These are phyloP conservation scores for Enteromius mattozi DNA, from an alignment of 2,797 vertebrate species.

Conservation along the genomic window DNA sequence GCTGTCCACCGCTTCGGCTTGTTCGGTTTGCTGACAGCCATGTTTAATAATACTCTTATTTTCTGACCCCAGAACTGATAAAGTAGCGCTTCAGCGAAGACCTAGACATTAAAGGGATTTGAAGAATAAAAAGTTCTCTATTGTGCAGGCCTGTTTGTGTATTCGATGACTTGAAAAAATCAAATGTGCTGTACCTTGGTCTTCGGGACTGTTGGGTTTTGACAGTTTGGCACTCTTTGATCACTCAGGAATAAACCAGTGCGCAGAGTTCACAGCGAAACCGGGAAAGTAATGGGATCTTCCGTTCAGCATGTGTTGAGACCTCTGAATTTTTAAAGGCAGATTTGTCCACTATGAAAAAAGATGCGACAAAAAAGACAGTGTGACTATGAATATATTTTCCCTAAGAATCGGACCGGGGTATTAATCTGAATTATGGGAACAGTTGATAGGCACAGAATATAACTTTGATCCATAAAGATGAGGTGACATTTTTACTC, in stretches of 20 bases:
- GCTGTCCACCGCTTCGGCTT: conserved; percentile 51
- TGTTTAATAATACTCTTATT: conserved; percentile 58
- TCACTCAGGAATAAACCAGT: conserved; percentile 19
- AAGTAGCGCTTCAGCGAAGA: conserved; percentile 25
- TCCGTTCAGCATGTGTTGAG: conserved; percentile 20
- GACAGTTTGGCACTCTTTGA: conserved; percentile 43
- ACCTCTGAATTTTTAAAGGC: conserved; percentile 46
- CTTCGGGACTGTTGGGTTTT: conserved; percentile 14
- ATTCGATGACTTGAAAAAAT: conserved; percentile 21
- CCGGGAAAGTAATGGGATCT: neutral
- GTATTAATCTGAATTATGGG: conserved; percentile 65
- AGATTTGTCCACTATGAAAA: conserved; percentile 44
- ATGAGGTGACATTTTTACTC: conserved; percentile 63
- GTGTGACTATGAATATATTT: conserved; percentile 64
- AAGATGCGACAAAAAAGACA: conserved; percentile 24
- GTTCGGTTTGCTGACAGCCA: conserved; percentile 52
- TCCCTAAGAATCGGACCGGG: conserved; percentile 51
- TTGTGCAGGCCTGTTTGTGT: conserved; percentile 27
- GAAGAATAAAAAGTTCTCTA: conserved; percentile 39
- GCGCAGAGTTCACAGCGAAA: conserved; percentile 10
- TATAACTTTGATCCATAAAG: conserved; percentile 64
- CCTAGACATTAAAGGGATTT: conserved; percentile 26
- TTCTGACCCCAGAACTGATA: conserved; percentile 49
- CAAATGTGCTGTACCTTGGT: conserved; percentile 18
- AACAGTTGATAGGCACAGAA: conserved; percentile 52